Evolutionary conservation across 2,797 vertebrate species (phyloP), one percentile per base, ranked within the genome.

Genomic region (Pampus argenteus): DNA sequence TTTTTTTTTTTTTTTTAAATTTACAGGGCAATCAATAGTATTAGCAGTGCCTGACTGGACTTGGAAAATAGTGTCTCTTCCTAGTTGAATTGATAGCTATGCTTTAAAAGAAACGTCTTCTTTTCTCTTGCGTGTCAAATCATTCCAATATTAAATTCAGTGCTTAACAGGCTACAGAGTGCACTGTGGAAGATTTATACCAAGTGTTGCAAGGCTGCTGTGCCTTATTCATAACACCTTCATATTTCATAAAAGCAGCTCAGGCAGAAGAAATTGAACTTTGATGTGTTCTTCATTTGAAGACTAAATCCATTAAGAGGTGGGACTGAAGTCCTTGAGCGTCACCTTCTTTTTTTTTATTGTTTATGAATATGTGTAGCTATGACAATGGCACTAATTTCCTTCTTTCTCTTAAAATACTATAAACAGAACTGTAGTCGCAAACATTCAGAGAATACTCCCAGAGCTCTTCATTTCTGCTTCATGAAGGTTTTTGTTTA

Each of bases 211-310:
- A 23, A 79, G 64, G 64, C 69, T 59, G 20, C 65, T 29, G 78
- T 78, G 69, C 51, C 66, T 79, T 82, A 78, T 84, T 81, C 83
- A 79, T 71, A 79, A 74, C 56, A 61, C 75, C 73, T 82, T 84
- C 28, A 82, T 86, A 76, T 88, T 88, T 85, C 69, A 81, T 77
- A 76, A 79, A 79, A 79, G 69, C 74, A 77, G 67, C 74, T 81
- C 62, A 70, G 66, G 69, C 74, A 74, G 59, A 79, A 76, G 58
- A 78, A 77, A 76, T 71, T 78, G 62, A 76, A 81, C 78, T 83
- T 82, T 82, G 71, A 81, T 67, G 36, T 70, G 57, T 82, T 77
- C 65, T 55, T 76, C 70, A 48, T 70, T 78, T 86, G 71, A 50
- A n/a, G n/a, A n/a, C n/a, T n/a, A n/a, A n/a, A n/a, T n/a, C 58